Base-by-base conservation (phyloP, 2,888 invertebrate genomes). In the Drosophila longiperda region DNA sequence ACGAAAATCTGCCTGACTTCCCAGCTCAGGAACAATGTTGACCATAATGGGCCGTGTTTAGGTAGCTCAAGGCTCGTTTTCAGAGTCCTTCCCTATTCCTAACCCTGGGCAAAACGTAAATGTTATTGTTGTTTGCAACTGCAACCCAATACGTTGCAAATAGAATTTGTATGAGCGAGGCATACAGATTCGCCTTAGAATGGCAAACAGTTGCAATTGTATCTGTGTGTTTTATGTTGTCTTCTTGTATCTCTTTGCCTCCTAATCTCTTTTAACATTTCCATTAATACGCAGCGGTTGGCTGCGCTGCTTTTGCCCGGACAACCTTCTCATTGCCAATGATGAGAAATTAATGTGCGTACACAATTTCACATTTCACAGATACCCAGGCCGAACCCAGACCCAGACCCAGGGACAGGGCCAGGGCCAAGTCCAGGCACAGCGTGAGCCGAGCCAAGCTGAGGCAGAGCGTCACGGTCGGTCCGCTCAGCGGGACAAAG, bases 311-410 rank as follows among this genome's bases (percentile, higher is more conserved):
- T 50, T 66, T 55, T 61, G 61, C 49, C 53, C 73, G 55, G 63
- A 23, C 64, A 55, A 40, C 42, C 52, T 45, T 52, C 52, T 52
- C 72, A 59, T 40, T 70, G 75, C 66, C 75, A 78, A 89, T 90
- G 87, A 87, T 87, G 90, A 87, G 90, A 87, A 90, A 90, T 87
- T 90, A 87, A 87, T 87, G 87, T 87, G 90, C 78, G 84, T 90
- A 90, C 86, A 83, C 77, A 80, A 83, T 83, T 84, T 84, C 83
- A 75, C 75, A 83, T 80, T 78, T 75, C 60, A 70, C 68, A 78
- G 67, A 70, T 69, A 65, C 61, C 48, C 64, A 52, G 36, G 32
- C 45, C 45, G 23, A 45, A 23, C 45, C 8, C 45, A 8, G 45
- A 23, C 45, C 8, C 45, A 8, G 45, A 34, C 36, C 54, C 34